Evolutionary conservation across 1,140 invertebrate species (phyloP), one percentile per base, ranked within the genome.

Genomic region (Octopus bimaculoides): DNA sequence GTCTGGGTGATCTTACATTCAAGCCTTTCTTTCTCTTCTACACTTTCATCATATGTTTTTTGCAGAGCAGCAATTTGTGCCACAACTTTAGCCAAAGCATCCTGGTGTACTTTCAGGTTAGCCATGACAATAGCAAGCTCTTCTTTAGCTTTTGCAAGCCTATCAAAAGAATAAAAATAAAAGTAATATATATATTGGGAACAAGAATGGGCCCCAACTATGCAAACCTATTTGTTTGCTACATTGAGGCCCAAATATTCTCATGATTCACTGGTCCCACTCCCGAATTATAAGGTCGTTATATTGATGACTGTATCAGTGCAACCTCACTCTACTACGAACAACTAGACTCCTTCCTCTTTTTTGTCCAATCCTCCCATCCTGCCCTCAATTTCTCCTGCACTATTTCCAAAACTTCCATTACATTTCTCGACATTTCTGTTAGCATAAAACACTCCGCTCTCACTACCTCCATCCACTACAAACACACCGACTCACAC

Each of bases 1-100:
- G 94, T 95, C 66, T 71, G 66, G 14, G 95, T 85, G 81, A 92
- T 92, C 76, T 96, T 95, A 52, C 90, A 90, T 74, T 91, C 88
- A 83, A 94, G 87, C 76, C 91, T 87, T 52, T 91, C 91, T 79
- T 93, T 91, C 84, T 93, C 92, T 54, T 91, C 89, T 5, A 93
- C 86, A 81, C 91, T 92, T 20, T 89, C 89, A 54, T 89, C 86
- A 81, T 91, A 91, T 53, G 88, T 88, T 26, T 88, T 84, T 80
- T 90, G 86, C 78, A 91, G 84, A 78, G 88, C 85, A 26, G 86
- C 84, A 77, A 90, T 80, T 81, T 91, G 89, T 20, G 86, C 85
- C 83, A 89, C 88, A 82, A 90, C 90, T 8, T 81, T 83, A 26
- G 78, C 78, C 12, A 90, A 85, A 56, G 88, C 81, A 69, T 89